Conservation (phyloP, 2,797 vertebrate genomes). For the Mionectes olivaceus region DNA sequence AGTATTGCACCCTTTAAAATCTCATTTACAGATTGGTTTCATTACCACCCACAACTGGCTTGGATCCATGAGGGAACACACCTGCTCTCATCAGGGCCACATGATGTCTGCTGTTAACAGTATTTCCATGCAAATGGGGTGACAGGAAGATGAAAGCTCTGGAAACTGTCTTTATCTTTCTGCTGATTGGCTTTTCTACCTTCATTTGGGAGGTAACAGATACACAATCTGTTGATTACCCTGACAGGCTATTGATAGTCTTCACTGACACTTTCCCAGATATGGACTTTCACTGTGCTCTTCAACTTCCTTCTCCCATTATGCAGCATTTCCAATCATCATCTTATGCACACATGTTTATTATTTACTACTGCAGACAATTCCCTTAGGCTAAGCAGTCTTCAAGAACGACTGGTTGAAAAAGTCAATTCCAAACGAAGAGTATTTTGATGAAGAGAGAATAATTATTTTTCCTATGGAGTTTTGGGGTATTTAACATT, state of each 20-base stretch:
- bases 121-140: conserved; percentile 76
- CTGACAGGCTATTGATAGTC: conserved; percentile 16
- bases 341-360: not conserved
- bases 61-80: conserved; percentile 62
- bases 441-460: not conserved
- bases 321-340: not conserved
- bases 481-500: not conserved
- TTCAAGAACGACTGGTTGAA: not conserved
- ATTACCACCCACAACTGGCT: conserved; percentile 81
- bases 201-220: conserved; percentile 56
- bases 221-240: conserved; percentile 65
- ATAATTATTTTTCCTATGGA: not conserved
- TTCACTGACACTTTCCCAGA: conserved; percentile 33
- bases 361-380: not conserved
- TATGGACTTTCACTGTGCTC: not conserved
- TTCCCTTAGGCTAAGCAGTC: not conserved
- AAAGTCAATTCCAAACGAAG: not conserved
- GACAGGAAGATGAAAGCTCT: conserved; percentile 62
- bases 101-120: conserved; percentile 69
- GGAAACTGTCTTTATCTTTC: conserved; percentile 62
- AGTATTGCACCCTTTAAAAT: conserved; percentile 87
- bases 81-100: conserved; percentile 71
- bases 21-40: conserved; percentile 88
- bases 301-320: not conserved
- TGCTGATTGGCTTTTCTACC: conserved; percentile 62